phyloP scores from a whole-genome alignment of 2,797 vertebrate genomes.

The Schizopygopsis pylzovi region DNA sequence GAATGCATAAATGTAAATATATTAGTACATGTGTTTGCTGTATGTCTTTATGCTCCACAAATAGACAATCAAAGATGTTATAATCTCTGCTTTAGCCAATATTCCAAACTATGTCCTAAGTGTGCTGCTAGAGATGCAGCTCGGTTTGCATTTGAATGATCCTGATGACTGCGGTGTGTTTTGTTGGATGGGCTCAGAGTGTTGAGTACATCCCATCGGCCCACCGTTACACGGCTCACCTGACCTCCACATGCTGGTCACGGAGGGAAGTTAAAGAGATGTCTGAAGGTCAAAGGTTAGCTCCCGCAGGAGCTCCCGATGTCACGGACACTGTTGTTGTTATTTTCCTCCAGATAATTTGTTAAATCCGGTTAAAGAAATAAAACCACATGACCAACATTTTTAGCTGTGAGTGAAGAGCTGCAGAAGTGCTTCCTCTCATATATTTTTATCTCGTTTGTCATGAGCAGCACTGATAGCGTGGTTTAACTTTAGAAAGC shows the following conservation, averaged over 20 bases:
- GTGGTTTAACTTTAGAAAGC: background rate
- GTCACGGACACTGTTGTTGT: background rate
- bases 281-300: background rate
- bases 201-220: slow-evolving; percentile 66
- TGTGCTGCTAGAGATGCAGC: background rate
- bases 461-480: background rate
- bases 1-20: no score
- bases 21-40: background rate
- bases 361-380: slow-evolving; percentile 7
- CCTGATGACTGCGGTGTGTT: background rate
- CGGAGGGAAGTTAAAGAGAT: background rate
- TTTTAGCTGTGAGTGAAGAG: background rate
- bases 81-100: background rate
- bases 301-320: background rate
- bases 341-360: background rate
- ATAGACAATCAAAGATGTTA: background rate
- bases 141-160: background rate
- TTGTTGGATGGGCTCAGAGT: slow-evolving; percentile 19
- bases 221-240: slow-evolving; percentile 60
- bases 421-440: background rate
- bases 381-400: background rate
- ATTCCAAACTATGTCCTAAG: background rate
- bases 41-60: background rate
- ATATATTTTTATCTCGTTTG: background rate
- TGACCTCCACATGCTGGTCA: slow-evolving; percentile 49